Conservation (phyloP, 2,797 vertebrate species). For the Centropyge bicolor region DNA sequence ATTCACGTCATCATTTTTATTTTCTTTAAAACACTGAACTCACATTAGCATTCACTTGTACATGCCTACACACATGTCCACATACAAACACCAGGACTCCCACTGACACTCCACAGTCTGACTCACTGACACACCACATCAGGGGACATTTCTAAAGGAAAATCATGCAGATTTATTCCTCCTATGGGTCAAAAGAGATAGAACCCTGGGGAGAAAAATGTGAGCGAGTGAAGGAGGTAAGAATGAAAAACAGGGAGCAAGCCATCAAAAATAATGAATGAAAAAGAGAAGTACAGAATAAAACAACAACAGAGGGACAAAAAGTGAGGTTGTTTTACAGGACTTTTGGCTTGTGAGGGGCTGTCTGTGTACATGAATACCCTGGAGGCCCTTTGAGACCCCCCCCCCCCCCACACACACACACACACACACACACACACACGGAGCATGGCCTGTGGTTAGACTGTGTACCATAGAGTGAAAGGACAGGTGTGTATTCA, state of each 20-base stretch:
- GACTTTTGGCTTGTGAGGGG: constrained; percentile 66
- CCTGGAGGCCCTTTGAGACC: constrained; percentile 50
- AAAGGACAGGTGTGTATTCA: constrained; percentile 81
- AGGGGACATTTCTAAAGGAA: constrained; percentile 72
- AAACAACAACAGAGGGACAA: constrained; percentile 40
- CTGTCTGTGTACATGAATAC: constrained; percentile 70
- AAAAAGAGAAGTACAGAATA: constrained; percentile 42
- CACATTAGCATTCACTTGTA: constrained; percentile 19
- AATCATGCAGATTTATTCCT: constrained; percentile 82
- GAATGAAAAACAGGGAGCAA: constrained; percentile 27
- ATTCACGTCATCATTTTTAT: background rate
- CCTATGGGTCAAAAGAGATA: constrained; percentile 72
- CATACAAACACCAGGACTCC: constrained; percentile 44
- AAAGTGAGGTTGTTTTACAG: constrained; percentile 50
- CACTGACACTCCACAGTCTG: constrained; percentile 59
- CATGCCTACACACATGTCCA: constrained; percentile 30
- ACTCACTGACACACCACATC: constrained; percentile 74
- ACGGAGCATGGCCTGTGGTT: constrained; percentile 57
- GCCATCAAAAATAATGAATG: constrained; percentile 41
- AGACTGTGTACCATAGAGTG: constrained; percentile 72
- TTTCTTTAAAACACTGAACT: constrained; percentile 22
- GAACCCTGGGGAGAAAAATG: constrained; percentile 50
- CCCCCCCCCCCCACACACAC: constrained; percentile 32
- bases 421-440: constrained; percentile 48
- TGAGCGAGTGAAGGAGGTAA: constrained; percentile 35